Evolutionary conservation across 2,888 invertebrate species (phyloP).

Genomic region (Sinodicranocentrus sp.): DNA sequence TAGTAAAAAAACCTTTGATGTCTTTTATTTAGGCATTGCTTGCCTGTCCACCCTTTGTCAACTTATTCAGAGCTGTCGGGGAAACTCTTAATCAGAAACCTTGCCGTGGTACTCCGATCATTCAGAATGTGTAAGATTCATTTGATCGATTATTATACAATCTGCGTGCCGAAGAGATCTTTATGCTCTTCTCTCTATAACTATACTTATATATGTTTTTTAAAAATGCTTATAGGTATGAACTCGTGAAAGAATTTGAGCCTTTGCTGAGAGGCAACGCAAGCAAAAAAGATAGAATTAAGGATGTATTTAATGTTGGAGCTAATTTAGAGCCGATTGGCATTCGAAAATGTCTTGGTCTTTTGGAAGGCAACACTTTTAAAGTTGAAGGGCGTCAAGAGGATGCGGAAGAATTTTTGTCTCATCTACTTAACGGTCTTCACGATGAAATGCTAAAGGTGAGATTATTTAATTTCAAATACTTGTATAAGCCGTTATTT

Average conservation of each 20-base stretch:
- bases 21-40: slow-evolving; percentile 86
- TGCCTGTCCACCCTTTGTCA: slow-evolving; percentile 97
- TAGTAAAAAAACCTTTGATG: neutral
- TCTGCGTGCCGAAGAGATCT: no score
- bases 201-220: neutral
- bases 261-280: slow-evolving; percentile 80
- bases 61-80: slow-evolving; percentile 88
- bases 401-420: slow-evolving; percentile 98
- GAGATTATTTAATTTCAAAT: no score
- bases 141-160: no score
- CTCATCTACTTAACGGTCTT: slow-evolving; percentile 93
- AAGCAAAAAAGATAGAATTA: slow-evolving; percentile 71
- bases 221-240: slow-evolving; percentile 81
- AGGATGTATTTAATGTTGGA: slow-evolving; percentile 82
- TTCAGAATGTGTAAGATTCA: slow-evolving; percentile 91
- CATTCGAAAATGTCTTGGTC: slow-evolving; percentile 74
- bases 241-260: slow-evolving; percentile 89
- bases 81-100: slow-evolving; percentile 72
- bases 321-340: slow-evolving; percentile 91
- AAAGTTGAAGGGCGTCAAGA: slow-evolving; percentile 93
- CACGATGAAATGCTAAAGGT: slow-evolving; percentile 98
- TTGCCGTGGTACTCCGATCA: slow-evolving; percentile 84
- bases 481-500: no score
- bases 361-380: slow-evolving; percentile 80
- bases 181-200: no score